A percentile compares a stretch with the other conserved stretches of the same genome.
phyloP scores from a whole-genome alignment of 2,113 vertebrate species.

The Nothobranchius furzeri region DNA sequence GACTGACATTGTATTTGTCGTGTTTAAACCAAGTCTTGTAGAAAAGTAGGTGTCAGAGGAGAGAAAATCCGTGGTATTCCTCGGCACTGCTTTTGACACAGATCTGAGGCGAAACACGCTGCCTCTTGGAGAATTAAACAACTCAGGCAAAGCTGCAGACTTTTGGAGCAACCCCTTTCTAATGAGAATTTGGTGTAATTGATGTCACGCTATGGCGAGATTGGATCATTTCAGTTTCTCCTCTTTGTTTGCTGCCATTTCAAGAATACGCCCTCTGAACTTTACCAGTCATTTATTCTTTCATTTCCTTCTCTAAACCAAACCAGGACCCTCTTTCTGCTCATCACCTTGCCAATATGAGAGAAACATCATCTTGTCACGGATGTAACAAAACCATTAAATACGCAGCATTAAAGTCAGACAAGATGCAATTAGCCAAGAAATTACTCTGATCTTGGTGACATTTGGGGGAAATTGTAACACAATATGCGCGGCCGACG shows the following conservation, averaged over 20 bases:
- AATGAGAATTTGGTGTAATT: slow-evolving; percentile 76
- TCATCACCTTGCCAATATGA: slow-evolving; percentile 61
- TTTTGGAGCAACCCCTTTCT: slow-evolving; percentile 47
- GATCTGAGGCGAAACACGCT: slow-evolving; percentile 66
- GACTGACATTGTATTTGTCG: slow-evolving; percentile 67
- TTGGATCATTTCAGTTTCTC: slow-evolving; percentile 75
- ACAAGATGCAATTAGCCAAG: slow-evolving; percentile 99
- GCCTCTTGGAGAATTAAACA: slow-evolving; percentile 62
- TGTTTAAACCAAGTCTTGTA: slow-evolving; percentile 59
- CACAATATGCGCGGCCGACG: slow-evolving; percentile 90
- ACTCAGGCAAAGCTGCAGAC: slow-evolving; percentile 52
- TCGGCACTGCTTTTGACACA: slow-evolving; percentile 65
- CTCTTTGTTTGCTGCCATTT: slow-evolving; percentile 77
- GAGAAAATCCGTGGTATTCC: slow-evolving; percentile 63
- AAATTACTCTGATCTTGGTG: slow-evolving; percentile 99
- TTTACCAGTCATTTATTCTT: slow-evolving; percentile 77
- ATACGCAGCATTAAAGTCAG: slow-evolving; percentile 95
- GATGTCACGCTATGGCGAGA: slow-evolving; percentile 73
- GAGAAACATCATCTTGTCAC: slow-evolving; percentile 86
- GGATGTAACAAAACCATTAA: slow-evolving; percentile 98
- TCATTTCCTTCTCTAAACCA: slow-evolving; percentile 79
- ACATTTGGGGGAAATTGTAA: slow-evolving; percentile 99
- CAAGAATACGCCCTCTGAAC: slow-evolving; percentile 77
- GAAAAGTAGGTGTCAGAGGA: slow-evolving; percentile 60
- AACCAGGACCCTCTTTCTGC: slow-evolving; percentile 60